Base-by-base conservation (phyloP, 2,888 invertebrate species). In the Chorisops tibialis region DNA sequence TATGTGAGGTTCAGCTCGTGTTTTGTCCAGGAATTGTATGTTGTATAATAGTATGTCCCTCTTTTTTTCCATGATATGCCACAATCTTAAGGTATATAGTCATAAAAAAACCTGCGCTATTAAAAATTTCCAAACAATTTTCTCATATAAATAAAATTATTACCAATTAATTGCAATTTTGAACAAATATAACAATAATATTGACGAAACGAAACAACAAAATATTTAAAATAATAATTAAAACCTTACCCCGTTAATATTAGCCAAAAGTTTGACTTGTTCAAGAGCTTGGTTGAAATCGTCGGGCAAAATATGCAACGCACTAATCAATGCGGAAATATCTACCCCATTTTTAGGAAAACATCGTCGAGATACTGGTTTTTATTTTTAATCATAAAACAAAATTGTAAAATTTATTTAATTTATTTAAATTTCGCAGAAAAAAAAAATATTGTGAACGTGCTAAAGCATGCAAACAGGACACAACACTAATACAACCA, bases 161-260 rank as follows among this genome's bases (percentile, higher is more conserved):
- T n/a, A n/a, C n/a, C n/a, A n/a, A n/a, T n/a, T n/a, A n/a, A n/a
- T n/a, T n/a, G n/a, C n/a, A n/a, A n/a, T n/a, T n/a, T n/a, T n/a
- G n/a, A n/a, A n/a, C n/a, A 30, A 30, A 30, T 1, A 7, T 39
- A 18, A 56, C 62, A 60, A 21, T 47, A 37, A 35, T n/a, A 56
- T 9, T 14, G 48, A 62, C 35, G 12, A 18, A 41, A 48, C 48
- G 64, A 54, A 59, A 35, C 16, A 48, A 59, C 59, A 64, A 59
- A 16, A 51, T 38, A 52, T 37, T 12, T 12, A 30, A 30, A 30
- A 7, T 30, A 9, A 9, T 30, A 30, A 30, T 7, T 7, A 30
- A 5, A 2, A 54, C 62, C 68, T 68, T 69, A 74, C 74, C 73
- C 70, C 66, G 67, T 73, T 66, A 16, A 70, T 63, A 66, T 68